Evolutionary conservation across 2,888 invertebrate genomes (phyloP).

Genomic region (Tanytarsus gracilentus): DNA sequence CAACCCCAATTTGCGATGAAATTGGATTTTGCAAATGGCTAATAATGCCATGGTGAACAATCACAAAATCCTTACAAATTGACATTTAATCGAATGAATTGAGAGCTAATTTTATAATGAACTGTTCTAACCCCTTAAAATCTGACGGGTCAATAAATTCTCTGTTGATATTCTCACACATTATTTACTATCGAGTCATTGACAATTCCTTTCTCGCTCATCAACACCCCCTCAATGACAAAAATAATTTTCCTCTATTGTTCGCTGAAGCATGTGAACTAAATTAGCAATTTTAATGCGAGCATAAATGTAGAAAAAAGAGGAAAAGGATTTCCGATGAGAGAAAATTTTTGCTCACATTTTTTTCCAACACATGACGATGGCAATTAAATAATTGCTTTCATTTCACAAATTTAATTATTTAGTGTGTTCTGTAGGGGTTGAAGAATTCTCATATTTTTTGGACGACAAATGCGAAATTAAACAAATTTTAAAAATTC

Average conservation of each 20-base stretch:
- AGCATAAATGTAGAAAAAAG: background rate
- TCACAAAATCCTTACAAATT: background rate
- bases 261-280: constrained; percentile 3
- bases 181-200: background rate
- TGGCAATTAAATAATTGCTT: background rate
- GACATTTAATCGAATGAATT: background rate
- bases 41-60: background rate
- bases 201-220: too few relatives aligned
- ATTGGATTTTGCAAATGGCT: background rate
- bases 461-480: too few relatives aligned
- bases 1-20: constrained; percentile 1
- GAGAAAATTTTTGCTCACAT: background rate
- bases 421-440: too few relatives aligned
- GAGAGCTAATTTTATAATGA: background rate
- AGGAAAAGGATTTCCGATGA: constrained; percentile 13
- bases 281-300: constrained; percentile 8
- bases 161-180: background rate
- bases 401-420: too few relatives aligned
- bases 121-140: background rate
- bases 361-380: background rate
- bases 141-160: background rate
- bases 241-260: background rate
- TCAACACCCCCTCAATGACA: too few relatives aligned
- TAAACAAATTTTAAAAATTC: too few relatives aligned
- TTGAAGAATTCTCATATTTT: too few relatives aligned